A percentile compares a stretch with the other conserved stretches of the same genome.
Conservation (phyloP, 2,888 invertebrate species). For the Amphiduros pacificus region DNA sequence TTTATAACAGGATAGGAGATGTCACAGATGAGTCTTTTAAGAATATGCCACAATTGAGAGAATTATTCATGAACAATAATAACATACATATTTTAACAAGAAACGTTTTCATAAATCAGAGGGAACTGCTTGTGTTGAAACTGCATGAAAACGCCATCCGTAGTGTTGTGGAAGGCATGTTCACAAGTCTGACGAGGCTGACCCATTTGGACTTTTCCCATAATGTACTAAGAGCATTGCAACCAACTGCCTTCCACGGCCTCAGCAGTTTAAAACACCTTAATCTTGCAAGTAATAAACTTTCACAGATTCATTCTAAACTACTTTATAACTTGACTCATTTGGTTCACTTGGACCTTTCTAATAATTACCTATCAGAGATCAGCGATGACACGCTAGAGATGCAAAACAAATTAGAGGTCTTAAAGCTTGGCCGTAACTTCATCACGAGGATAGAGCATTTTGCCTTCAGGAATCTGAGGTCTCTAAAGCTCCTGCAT, state of each 20-base stretch:
- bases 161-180: neutral
- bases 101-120: neutral
- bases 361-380: too few species aligned
- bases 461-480: too few species aligned
- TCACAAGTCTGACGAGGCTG: neutral
- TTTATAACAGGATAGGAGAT: neutral
- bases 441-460: too few species aligned
- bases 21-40: neutral
- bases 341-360: too few species aligned
- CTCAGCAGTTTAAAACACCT: too few species aligned
- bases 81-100: neutral
- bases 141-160: neutral
- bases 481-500: too few species aligned
- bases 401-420: neutral
- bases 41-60: neutral
- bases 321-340: too few species aligned
- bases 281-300: too few species aligned
- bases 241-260: too few species aligned
- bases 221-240: neutral
- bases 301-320: too few species aligned
- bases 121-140: neutral
- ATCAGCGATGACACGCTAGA: neutral
- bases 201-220: neutral
- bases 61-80: neutral
- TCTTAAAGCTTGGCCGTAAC: too few species aligned